These are phyloP conservation scores for Philaenus spumarius DNA, from an alignment of 1,140 invertebrate genomes.

Conservation along the genomic window DNA sequence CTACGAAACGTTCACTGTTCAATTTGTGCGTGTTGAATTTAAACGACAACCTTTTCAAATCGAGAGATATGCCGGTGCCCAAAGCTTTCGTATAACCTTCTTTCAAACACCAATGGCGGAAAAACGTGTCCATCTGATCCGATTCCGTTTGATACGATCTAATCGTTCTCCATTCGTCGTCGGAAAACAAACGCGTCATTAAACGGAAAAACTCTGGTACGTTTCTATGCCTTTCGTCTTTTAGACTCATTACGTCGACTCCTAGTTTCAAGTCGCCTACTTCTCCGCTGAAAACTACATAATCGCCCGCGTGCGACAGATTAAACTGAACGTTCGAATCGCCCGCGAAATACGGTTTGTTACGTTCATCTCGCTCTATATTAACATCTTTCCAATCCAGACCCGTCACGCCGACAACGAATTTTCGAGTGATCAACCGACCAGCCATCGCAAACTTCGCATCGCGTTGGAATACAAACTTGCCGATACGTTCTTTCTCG, in stretches of 20 bases:
- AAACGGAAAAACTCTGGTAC: conserved; percentile 73
- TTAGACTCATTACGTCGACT: conserved; percentile 68
- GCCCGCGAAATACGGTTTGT: conserved; percentile 52
- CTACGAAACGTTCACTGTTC: conserved; percentile 43
- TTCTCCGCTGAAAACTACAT: conserved; percentile 72
- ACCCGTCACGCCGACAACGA: conserved; percentile 51
- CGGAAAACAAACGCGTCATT: conserved; percentile 77
- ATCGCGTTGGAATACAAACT: conserved; percentile 81
- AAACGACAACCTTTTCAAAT: conserved; percentile 72
- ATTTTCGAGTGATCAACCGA: conserved; percentile 77
- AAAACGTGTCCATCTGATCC: conserved; percentile 66
- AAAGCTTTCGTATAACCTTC: conserved; percentile 91
- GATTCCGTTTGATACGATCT: conserved; percentile 41
- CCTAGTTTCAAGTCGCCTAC: conserved; percentile 52
- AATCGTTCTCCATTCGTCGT: conserved; percentile 73
- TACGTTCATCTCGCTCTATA: conserved; percentile 52
- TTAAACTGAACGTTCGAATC: conserved; percentile 58
- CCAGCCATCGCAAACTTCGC: conserved; percentile 79
- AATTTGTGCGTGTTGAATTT: conserved; percentile 46
- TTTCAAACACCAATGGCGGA: conserved; percentile 89
- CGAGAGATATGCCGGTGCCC: conserved; percentile 74
- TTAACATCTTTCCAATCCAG: conserved; percentile 58
- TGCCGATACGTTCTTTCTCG: conserved; percentile 73
- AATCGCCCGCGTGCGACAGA: conserved; percentile 87
- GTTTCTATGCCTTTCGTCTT: conserved; percentile 55